Evolutionary conservation across 2,113 vertebrate genomes (phyloP), one percentile per base, ranked within the genome.

Genomic region (Vanacampus margaritifer): DNA sequence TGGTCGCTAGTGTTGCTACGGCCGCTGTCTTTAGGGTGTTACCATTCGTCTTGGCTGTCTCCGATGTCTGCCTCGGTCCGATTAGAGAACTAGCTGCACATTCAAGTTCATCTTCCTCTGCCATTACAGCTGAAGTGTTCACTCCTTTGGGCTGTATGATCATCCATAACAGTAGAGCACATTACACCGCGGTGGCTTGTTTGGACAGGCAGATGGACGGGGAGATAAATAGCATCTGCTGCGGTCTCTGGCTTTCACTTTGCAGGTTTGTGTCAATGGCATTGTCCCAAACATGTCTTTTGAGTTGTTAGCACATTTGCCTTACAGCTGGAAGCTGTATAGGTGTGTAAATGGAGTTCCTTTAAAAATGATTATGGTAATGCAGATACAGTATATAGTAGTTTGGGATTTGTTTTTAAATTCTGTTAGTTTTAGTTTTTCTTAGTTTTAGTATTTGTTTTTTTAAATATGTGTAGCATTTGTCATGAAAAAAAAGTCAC

Each of bases 131-230:
- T 72, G 39, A 83, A 88, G 90, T 82, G 79, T 76, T 74, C 86
- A 82, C 82, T 86, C 65, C 51, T 86, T 89, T 84, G 86, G 65
- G 72, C 61, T 2, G 39, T 41, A 58, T 81, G 77, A 82, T 82
- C 83, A 86, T 90, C 85, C 81, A 79, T 89, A 85, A 83, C 78
- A 84, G 76, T 50, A 21, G 71, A 23, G 76, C 67, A 32, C 72
- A 82, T 79, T 84, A 75, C 75, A 81, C 79, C 77, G 74, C 74
- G 57, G 63, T 71, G 79, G 69, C 53, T 73, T 84, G 77, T 83
- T 83, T 79, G 75, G 81, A 82, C 84, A 84, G 83, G 71, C 64
- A 86, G 83, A 87, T 82, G 41, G 70, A 85, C 88, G 79, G 70
- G 71, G 57, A 58, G 64, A 77, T 65, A 68, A 72, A 86, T 72